phyloP scores from a whole-genome alignment of 2,797 vertebrate species.

The Synaphobranchus kaupii region DNA sequence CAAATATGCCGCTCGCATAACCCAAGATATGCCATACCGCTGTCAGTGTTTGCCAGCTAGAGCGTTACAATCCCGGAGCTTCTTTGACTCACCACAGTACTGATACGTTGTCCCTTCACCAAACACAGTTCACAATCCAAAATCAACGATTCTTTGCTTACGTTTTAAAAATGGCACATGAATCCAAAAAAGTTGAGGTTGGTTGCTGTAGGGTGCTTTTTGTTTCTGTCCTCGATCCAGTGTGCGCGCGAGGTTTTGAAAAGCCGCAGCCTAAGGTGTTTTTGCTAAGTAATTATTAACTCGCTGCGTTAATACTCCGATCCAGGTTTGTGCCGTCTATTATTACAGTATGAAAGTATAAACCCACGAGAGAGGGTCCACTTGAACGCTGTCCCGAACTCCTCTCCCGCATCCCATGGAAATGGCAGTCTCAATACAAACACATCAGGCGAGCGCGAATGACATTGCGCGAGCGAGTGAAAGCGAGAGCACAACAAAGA shows the following conservation, averaged over 20 bases:
- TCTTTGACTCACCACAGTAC: constrained; percentile 18
- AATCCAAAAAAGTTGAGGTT: constrained; percentile 26
- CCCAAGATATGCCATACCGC: background rate
- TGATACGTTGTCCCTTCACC: background rate
- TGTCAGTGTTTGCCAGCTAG: background rate
- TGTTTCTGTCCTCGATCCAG: background rate
- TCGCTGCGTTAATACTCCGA: background rate
- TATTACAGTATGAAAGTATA: background rate
- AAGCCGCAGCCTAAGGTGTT: background rate
- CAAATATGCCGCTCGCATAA: background rate
- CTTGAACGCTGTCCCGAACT: background rate
- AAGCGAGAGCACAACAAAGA: constrained; percentile 15
- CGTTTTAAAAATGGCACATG: background rate
- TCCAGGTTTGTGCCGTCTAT: background rate
- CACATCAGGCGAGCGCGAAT: constrained; percentile 17
- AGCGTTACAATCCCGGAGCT: background rate
- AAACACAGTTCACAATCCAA: background rate
- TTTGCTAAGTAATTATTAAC: background rate
- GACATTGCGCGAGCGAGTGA: constrained; percentile 17
- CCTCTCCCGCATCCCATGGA: constrained; percentile 26
- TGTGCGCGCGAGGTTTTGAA: background rate
- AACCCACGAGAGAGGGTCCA: constrained; percentile 4
- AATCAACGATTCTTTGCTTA: background rate
- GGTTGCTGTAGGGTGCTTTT: background rate
- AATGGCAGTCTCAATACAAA: constrained; percentile 15